A percentile compares a stretch with the other conserved stretches of the same genome.
phyloP scores from a whole-genome alignment of 2,113 vertebrate genomes.

The Ceratotherium simum region DNA sequence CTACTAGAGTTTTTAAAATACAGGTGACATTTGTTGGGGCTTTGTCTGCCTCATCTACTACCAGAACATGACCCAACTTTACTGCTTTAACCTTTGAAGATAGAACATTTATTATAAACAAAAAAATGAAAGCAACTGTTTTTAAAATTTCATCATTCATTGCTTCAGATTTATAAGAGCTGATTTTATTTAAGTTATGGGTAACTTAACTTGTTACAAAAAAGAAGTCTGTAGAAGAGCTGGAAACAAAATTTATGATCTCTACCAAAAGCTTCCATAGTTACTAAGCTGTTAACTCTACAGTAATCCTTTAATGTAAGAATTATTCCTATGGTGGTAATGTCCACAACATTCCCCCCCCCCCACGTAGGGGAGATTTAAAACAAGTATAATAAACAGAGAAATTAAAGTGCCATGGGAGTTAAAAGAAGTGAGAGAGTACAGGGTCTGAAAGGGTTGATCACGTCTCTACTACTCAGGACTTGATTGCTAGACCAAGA shows the following conservation, averaged over 20 bases:
- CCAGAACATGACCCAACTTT: constrained; percentile 93
- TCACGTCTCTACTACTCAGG: neutral
- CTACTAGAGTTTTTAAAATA: constrained; percentile 97
- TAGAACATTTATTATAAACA: constrained; percentile 70
- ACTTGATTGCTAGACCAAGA: neutral
- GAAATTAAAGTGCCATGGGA: neutral
- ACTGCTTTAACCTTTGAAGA: constrained; percentile 95
- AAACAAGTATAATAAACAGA: neutral
- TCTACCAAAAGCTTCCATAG: neutral
- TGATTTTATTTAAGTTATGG: neutral
- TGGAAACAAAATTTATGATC: neutral
- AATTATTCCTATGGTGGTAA: neutral
- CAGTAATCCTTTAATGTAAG: neutral
- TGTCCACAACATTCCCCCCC: neutral
- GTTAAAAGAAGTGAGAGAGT: neutral
- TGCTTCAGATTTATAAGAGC: neutral
- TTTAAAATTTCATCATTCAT: neutral
- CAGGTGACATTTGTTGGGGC: constrained; percentile 99
- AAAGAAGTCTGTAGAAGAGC: neutral
- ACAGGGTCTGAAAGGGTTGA: neutral
- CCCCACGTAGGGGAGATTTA: neutral
- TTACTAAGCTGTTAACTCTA: neutral
- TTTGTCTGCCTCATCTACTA: constrained; percentile 98
- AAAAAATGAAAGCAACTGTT: neutral
- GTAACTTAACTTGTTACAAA: neutral